Conservation (phyloP, 1,140 invertebrate species). For the Drosophila auraria region DNA sequence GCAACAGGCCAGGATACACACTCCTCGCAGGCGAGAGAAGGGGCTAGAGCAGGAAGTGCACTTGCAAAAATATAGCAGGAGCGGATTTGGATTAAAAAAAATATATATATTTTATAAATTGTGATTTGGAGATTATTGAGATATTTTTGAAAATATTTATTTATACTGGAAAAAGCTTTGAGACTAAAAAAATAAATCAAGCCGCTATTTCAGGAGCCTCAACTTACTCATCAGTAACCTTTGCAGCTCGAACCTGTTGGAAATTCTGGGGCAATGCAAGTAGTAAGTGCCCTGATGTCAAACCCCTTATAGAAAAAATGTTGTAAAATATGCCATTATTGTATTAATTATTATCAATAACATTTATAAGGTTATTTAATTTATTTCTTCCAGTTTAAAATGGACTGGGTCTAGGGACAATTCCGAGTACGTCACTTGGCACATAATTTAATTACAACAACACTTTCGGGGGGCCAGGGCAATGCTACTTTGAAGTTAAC, state of each 20-base stretch:
- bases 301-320: no score
- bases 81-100: not conserved
- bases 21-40: not conserved
- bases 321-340: no score
- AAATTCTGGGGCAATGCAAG: not conserved
- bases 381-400: conserved; percentile 3
- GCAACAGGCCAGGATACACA: conserved; percentile 18
- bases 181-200: no score
- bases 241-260: not conserved
- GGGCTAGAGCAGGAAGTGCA: not conserved
- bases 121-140: not conserved
- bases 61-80: not conserved
- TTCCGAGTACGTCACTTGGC: conserved; percentile 60
- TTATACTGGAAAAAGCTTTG: not conserved
- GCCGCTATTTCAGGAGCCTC: no score
- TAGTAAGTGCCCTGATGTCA: no score
- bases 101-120: no score
- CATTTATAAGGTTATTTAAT: not conserved
- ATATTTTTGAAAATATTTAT: not conserved
- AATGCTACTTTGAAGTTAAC: conserved; percentile 57
- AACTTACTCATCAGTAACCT: not conserved
- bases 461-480: conserved; percentile 39
- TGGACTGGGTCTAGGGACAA: conserved; percentile 23
- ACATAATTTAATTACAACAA: conserved; percentile 71
- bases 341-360: not conserved